Conservation (phyloP, 53 echinoderm and acorn worm species). For the Holothuria scabra region DNA sequence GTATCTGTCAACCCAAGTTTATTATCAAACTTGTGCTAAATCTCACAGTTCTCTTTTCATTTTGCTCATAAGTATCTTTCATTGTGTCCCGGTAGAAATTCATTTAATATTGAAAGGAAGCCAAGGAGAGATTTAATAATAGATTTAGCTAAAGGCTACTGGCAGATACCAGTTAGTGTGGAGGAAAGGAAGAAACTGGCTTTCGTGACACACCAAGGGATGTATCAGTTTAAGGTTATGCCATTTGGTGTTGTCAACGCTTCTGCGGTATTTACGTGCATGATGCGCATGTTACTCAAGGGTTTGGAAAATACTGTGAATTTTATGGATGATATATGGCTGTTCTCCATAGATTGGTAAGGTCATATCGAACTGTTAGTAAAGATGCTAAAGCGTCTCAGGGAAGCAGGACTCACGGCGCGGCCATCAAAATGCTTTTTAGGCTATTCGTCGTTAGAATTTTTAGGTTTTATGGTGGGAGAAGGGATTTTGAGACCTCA, state of each 20-base stretch:
- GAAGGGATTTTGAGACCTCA: too few species aligned
- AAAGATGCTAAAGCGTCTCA: slow-evolving; percentile 32
- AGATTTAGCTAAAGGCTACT: too few species aligned
- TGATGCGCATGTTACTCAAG: slow-evolving; percentile 48
- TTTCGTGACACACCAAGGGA: slow-evolving; percentile 55
- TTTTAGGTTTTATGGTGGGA: too few species aligned
- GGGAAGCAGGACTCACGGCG: slow-evolving; percentile 53
- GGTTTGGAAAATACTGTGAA: slow-evolving; percentile 49
- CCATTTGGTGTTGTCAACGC: slow-evolving; percentile 68
- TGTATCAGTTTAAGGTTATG: slow-evolving; percentile 63
- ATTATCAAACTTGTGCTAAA: too few species aligned
- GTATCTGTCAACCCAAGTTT: too few species aligned
- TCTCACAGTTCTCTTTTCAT: too few species aligned
- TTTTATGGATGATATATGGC: slow-evolving; percentile 62
- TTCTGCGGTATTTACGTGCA: slow-evolving; percentile 53
- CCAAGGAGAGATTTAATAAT: too few species aligned
- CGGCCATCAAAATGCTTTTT: too few species aligned
- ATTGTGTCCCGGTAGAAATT: too few species aligned
- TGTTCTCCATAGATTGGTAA: slow-evolving; percentile 55
- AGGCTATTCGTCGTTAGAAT: too few species aligned
- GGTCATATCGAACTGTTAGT: slow-evolving; percentile 26
- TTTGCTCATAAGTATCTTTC: too few species aligned
- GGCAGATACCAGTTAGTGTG: slow-evolving; percentile 57
- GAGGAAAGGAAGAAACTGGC: slow-evolving; percentile 51
- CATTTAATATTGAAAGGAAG: too few species aligned